Evolutionary conservation across 2,113 vertebrate genomes (phyloP).

Genomic region (Noturus placidus): DNA sequence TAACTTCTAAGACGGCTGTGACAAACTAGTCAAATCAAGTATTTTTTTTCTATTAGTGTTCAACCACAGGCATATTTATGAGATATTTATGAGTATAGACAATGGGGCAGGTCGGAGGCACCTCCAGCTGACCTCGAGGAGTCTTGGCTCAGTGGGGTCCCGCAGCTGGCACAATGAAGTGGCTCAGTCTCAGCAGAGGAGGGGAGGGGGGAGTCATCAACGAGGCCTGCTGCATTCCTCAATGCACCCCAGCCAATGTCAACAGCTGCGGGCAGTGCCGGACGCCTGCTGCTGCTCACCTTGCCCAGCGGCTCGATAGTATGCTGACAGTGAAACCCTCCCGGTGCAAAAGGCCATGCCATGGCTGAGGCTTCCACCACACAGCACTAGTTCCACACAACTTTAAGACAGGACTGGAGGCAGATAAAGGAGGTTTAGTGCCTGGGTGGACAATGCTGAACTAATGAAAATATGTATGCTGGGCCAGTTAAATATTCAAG

Average conservation of each 20-base stretch:
- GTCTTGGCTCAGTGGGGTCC: slow-evolving; percentile 39
- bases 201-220: slow-evolving; percentile 43
- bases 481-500: slow-evolving; percentile 4
- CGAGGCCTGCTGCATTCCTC: slow-evolving; percentile 57
- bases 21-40: slow-evolving; percentile 36
- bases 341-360: slow-evolving; percentile 30
- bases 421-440: background rate
- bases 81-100: slow-evolving; percentile 27
- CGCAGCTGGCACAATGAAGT: slow-evolving; percentile 18
- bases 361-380: slow-evolving; percentile 35
- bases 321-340: slow-evolving; percentile 36
- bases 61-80: slow-evolving; percentile 33
- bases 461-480: slow-evolving; percentile 10
- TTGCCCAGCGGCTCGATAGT: slow-evolving; percentile 33
- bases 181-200: slow-evolving; percentile 29
- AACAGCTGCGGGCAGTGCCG: slow-evolving; percentile 52
- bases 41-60: slow-evolving; percentile 28
- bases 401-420: slow-evolving; percentile 1
- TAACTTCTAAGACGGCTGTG: slow-evolving; percentile 20
- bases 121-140: slow-evolving; percentile 50
- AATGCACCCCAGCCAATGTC: slow-evolving; percentile 50
- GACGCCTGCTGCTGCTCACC: slow-evolving; percentile 32
- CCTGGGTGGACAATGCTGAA: background rate
- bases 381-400: slow-evolving; percentile 21
- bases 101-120: slow-evolving; percentile 41